These are phyloP conservation scores for Zosterops lateralis DNA, from an alignment of 2,113 vertebrate genomes.

Conservation along the genomic window DNA sequence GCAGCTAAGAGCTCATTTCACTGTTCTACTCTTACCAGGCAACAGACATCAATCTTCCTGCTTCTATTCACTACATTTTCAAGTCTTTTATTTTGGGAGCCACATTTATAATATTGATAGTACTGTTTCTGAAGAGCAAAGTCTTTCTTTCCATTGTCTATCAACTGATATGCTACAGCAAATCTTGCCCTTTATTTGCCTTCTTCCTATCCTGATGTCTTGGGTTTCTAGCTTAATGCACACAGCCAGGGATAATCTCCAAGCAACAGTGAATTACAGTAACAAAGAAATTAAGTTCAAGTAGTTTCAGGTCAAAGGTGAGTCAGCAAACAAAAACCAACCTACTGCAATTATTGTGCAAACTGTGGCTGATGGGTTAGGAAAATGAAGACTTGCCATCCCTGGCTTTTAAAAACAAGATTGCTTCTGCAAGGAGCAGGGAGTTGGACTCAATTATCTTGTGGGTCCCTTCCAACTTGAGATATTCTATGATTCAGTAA, in stretches of 20 bases:
- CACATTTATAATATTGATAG: background rate
- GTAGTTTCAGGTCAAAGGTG: background rate
- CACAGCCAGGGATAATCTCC: background rate
- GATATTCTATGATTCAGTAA: background rate
- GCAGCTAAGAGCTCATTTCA: background rate
- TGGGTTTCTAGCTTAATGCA: background rate
- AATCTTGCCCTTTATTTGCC: background rate
- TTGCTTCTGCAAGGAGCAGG: background rate
- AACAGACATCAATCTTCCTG: background rate
- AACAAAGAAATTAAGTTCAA: background rate
- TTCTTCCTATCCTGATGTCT: background rate
- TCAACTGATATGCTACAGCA: background rate
- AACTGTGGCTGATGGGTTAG: background rate
- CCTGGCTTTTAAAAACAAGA: background rate
- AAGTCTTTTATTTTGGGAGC: background rate
- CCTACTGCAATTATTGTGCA: background rate
- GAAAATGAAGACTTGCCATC: background rate
- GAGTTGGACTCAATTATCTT: background rate
- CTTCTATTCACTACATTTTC: background rate
- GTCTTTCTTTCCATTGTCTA: background rate
- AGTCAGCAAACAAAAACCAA: slow-evolving; percentile 3
- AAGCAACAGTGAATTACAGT: background rate
- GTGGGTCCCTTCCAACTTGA: background rate
- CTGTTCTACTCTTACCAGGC: background rate
- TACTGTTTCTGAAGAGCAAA: background rate